phyloP scores from a whole-genome alignment of 2,888 invertebrate species.

The Nephrocerus scutellatus region DNA sequence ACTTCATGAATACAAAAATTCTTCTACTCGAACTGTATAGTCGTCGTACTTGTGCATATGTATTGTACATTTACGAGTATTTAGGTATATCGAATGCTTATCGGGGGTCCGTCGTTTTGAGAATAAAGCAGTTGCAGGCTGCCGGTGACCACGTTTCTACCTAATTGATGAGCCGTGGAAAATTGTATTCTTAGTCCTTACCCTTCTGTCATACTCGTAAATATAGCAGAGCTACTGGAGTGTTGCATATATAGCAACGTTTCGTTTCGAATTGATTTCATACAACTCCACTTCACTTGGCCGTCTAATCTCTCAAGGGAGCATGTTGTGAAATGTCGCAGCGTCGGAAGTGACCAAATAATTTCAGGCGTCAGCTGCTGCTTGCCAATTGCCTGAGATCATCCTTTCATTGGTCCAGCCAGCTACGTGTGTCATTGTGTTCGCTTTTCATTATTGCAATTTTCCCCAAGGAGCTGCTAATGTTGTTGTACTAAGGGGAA shows the following conservation, averaged over 20 bases:
- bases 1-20: background rate
- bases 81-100: no score
- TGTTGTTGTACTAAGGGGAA: background rate
- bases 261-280: no score
- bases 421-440: background rate
- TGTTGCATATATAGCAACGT: no score
- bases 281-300: no score
- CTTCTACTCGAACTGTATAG: no score
- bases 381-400: background rate
- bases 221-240: no score
- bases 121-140: conserved; percentile 3
- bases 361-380: no score
- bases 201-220: no score
- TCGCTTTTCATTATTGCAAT: conserved; percentile 12
- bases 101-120: no score
- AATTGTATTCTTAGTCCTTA: no score
- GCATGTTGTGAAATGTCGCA: conserved; percentile 6
- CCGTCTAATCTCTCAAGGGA: conserved; percentile 8
- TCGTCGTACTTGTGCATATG: no score
- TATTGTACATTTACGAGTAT: no score
- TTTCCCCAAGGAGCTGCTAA: conserved; percentile 9
- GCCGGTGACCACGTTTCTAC: conserved; percentile 6
- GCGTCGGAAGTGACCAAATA: conserved; percentile 12
- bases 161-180: conserved; percentile 21
- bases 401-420: conserved; percentile 1